phyloP scores from a whole-genome alignment of 2,797 vertebrate species.

The Leuciscus waleckii region DNA sequence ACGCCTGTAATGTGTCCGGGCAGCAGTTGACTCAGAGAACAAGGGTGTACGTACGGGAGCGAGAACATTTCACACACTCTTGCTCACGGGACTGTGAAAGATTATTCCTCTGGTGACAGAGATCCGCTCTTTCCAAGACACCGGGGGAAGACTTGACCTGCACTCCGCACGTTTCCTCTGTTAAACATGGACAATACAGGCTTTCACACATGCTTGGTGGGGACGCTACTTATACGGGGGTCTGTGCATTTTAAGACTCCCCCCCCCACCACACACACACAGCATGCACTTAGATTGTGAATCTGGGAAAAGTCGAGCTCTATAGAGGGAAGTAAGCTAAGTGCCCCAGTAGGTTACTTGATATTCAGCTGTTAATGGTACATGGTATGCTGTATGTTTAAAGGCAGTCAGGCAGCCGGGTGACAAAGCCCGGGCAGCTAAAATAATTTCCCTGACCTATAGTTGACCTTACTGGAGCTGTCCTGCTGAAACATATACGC shows the following conservation, averaged over 20 bases:
- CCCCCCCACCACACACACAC: slow-evolving; percentile 23
- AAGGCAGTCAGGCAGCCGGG: background rate
- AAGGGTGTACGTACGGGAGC: slow-evolving; percentile 37
- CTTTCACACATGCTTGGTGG: slow-evolving; percentile 52
- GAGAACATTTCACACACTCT: slow-evolving; percentile 81
- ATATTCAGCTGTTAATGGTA: slow-evolving; percentile 52
- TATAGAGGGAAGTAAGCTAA: slow-evolving; percentile 40
- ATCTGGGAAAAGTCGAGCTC: slow-evolving; percentile 51
- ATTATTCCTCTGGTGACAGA: slow-evolving; percentile 57
- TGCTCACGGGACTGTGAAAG: slow-evolving; percentile 80
- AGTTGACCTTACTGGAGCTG: slow-evolving; percentile 23
- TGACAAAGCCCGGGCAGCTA: slow-evolving; percentile 26
- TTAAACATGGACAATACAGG: slow-evolving; percentile 55
- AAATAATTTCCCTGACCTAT: slow-evolving; percentile 39
- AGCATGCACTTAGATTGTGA: slow-evolving; percentile 40
- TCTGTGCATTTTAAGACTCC: slow-evolving; percentile 19
- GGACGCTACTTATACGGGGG: slow-evolving; percentile 49
- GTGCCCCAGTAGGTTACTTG: slow-evolving; percentile 44
- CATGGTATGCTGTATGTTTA: slow-evolving; percentile 41
- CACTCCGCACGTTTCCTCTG: slow-evolving; percentile 57
- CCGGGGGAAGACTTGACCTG: slow-evolving; percentile 54
- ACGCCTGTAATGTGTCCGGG: slow-evolving; percentile 87
- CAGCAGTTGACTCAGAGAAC: slow-evolving; percentile 83
- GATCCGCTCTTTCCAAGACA: slow-evolving; percentile 53
- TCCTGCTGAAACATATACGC: slow-evolving; percentile 29